Percentiles rank a stretch among this genome's conserved stretches.
Evolutionary conservation across 2,888 invertebrate species (phyloP).

Genomic region (Thumatha senex): DNA sequence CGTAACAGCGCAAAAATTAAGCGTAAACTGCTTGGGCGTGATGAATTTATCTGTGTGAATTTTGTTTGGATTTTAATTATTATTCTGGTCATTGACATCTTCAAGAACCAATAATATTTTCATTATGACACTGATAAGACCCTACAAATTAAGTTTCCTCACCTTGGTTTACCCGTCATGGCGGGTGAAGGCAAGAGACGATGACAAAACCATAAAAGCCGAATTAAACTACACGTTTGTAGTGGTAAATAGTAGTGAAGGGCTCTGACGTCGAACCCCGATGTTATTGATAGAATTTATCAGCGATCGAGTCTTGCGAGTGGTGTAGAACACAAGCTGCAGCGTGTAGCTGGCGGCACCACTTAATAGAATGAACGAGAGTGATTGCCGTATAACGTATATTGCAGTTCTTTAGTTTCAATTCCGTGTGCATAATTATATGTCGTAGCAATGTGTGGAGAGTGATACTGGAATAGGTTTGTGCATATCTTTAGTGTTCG

Average conservation of each 20-base stretch:
- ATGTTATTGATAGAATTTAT: slow-evolving; percentile 82
- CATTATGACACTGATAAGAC: slow-evolving; percentile 1
- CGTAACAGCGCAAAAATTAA: too few relatives aligned
- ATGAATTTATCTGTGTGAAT: too few relatives aligned
- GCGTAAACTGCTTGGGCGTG: too few relatives aligned
- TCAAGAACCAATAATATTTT: background rate
- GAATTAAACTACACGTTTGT: slow-evolving; percentile 63
- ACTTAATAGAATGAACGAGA: too few relatives aligned
- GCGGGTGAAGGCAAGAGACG: slow-evolving; percentile 19
- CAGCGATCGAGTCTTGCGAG: slow-evolving; percentile 61
- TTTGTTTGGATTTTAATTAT: too few relatives aligned
- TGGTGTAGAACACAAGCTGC: slow-evolving; percentile 32
- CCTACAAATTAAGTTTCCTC: slow-evolving; percentile 13
- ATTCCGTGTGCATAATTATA: too few relatives aligned
- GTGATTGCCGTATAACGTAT: too few relatives aligned
- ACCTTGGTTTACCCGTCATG: slow-evolving; percentile 23
- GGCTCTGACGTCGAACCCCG: slow-evolving; percentile 68
- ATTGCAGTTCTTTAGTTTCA: too few relatives aligned
- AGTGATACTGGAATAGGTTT: too few relatives aligned
- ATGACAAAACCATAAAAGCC: slow-evolving; percentile 48
- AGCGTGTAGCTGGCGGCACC: background rate
- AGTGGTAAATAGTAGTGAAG: slow-evolving; percentile 74
- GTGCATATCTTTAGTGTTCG: too few relatives aligned
- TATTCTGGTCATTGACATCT: background rate
- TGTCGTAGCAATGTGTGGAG: too few relatives aligned